Evolutionary conservation across 2,888 invertebrate species (phyloP).

Genomic region (Drosophila greeni): DNA sequence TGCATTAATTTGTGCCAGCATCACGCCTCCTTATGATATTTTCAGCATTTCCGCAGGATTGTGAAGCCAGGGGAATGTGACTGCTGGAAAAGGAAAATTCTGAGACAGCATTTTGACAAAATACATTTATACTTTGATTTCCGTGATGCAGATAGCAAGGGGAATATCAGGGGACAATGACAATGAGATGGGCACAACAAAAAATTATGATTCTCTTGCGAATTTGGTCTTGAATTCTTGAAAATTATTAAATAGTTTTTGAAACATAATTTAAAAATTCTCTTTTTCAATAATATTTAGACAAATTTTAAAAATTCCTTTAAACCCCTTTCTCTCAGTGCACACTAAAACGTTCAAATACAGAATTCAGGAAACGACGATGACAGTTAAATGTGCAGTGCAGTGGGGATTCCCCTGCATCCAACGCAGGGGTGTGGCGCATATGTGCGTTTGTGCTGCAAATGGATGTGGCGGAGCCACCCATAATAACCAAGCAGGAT

Average conservation of each 20-base stretch:
- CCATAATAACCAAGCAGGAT: constrained; percentile 31
- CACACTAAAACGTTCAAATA: constrained; percentile 1
- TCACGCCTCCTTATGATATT: constrained; percentile 49
- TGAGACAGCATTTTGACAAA: constrained; percentile 59
- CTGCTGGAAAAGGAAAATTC: constrained; percentile 47
- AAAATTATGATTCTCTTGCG: not conserved
- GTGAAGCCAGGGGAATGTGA: not conserved
- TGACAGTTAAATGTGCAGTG: constrained; percentile 45
- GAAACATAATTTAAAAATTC: no score
- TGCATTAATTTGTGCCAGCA: constrained; percentile 58
- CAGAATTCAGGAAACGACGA: constrained; percentile 24
- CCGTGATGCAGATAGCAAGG: constrained; percentile 34
- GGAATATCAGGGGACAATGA: not conserved
- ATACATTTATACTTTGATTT: constrained; percentile 70
- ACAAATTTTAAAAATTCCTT: no score
- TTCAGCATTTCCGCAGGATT: constrained; percentile 53
- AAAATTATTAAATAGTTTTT: no score
- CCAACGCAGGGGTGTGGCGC: constrained; percentile 21
- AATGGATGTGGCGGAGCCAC: constrained; percentile 50
- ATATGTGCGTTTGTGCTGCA: constrained; percentile 40
- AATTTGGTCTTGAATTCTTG: no score
- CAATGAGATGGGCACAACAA: not conserved
- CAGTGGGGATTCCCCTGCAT: constrained; percentile 20
- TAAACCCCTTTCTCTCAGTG: not conserved
- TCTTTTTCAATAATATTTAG: no score